Conservation (phyloP, 2,797 vertebrate species). For the Fistularia tabacaria region DNA sequence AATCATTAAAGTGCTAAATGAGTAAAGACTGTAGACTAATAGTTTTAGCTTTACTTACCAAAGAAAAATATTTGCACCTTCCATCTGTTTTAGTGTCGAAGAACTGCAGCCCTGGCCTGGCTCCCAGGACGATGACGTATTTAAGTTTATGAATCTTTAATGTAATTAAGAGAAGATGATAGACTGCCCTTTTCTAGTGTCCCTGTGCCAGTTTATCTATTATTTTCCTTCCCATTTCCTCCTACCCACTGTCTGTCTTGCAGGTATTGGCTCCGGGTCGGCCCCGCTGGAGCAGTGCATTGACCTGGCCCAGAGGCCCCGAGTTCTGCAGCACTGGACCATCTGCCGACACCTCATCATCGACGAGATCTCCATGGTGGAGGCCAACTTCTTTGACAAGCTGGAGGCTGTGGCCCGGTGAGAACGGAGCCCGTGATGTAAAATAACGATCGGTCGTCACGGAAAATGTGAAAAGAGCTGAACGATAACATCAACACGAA, state of each 20-base stretch:
- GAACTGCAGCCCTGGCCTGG: neutral
- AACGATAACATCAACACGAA: too few species aligned
- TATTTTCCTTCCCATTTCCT: neutral
- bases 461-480: too few species aligned
- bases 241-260: neutral
- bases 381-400: conserved; percentile 93
- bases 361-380: conserved; percentile 97
- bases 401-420: conserved; percentile 92
- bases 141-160: conserved; percentile 20
- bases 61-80: neutral
- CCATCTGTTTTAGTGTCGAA: too few species aligned
- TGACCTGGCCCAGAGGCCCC: conserved; percentile 85
- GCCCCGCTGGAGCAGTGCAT: conserved; percentile 89
- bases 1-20: too few species aligned
- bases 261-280: conserved; percentile 90
- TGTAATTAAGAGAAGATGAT: neutral
- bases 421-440: conserved; percentile 4
- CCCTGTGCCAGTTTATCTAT: neutral
- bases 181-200: neutral
- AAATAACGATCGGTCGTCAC: neutral
- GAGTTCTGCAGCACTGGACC: conserved; percentile 88
- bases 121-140: neutral
- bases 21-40: too few species aligned
- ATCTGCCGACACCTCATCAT: conserved; percentile 89
- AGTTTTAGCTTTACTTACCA: too few species aligned